Conservation (phyloP, 2,888 invertebrate species). For the Agonopterix arenella region DNA sequence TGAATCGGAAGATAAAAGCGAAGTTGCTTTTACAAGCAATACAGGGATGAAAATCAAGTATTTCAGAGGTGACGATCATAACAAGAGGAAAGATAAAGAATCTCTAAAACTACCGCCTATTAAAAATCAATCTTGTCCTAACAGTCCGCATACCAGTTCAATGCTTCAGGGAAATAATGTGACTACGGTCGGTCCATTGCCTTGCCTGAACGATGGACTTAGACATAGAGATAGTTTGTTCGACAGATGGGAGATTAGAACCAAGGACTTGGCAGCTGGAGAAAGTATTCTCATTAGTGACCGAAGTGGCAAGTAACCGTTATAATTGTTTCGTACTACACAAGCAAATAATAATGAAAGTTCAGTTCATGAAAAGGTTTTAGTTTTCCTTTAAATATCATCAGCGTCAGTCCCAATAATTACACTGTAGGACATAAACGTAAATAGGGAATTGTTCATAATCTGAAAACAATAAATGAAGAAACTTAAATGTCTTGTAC, state of each 20-base stretch:
- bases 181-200: constrained; percentile 21
- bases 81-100: constrained; percentile 19
- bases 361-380: neutral
- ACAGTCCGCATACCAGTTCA: constrained; percentile 40
- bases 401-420: neutral
- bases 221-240: constrained; percentile 15
- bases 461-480: too few relatives aligned
- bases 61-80: constrained; percentile 17
- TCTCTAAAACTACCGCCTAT: constrained; percentile 55
- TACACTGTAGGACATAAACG: neutral
- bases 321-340: neutral
- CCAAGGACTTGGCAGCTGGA: constrained; percentile 47
- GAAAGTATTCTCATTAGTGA: constrained; percentile 42
- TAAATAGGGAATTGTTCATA: neutral
- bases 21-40: constrained; percentile 33
- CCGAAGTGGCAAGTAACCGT: constrained; percentile 36
- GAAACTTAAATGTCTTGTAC: too few relatives aligned
- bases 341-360: neutral
- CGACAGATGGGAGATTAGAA: constrained; percentile 41
- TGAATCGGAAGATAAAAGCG: constrained; percentile 19
- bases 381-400: neutral
- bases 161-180: constrained; percentile 14
- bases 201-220: constrained; percentile 26
- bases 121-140: constrained; percentile 34
- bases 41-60: constrained; percentile 38